Evolutionary conservation across 2,113 vertebrate species (phyloP), one percentile per base, ranked within the genome.

Genomic region (Chloebia gouldiae): DNA sequence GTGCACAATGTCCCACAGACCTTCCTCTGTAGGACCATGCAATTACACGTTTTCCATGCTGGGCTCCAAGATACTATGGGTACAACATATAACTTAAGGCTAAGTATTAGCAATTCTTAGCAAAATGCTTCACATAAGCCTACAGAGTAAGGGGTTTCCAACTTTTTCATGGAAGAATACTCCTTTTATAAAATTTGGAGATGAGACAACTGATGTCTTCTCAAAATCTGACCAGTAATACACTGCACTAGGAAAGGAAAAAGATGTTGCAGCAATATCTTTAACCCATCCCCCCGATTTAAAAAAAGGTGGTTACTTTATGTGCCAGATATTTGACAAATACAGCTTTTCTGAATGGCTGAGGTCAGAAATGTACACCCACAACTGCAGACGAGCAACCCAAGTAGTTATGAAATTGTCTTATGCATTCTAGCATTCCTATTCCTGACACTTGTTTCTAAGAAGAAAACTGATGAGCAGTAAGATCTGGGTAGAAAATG

Each of bases 271-370:
- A 73, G 23, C 13, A 92, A 59, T 2, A 20, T 15, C 10, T 47
- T 28, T n/a, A 80, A 76, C 4, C 3, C 3, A 54, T 21, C 4
- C 1, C 8, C 7, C 9, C 7, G 1, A 23, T 31, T 53, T 83
- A 59, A 80, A 81, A 77, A 35, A 37, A 73, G 15, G 6, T 2
- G 39, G 6, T 27, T 42, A 33, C 11, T 68, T 45, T 63, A 24
- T 40, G 11, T 60, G 47, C 35, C 23, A 75, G 10, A 5, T 12
- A 39, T 72, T 81, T 71, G 20, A 76, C 18, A 79, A 68, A 60
- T 12, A 54, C 4, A 9, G 30, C 6, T 68, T 76, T 71, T 64
- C 27, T 86, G 15, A 15, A 72, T n/a, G 21, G 42, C 73, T 56
- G 7, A 10, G 2, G 8, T n/a, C 44, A 44, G 39, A 76, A 35